Evolutionary conservation across 2,888 invertebrate species (phyloP), one percentile per base, ranked within the genome.

Genomic region (Lithophane semibrunnea): DNA sequence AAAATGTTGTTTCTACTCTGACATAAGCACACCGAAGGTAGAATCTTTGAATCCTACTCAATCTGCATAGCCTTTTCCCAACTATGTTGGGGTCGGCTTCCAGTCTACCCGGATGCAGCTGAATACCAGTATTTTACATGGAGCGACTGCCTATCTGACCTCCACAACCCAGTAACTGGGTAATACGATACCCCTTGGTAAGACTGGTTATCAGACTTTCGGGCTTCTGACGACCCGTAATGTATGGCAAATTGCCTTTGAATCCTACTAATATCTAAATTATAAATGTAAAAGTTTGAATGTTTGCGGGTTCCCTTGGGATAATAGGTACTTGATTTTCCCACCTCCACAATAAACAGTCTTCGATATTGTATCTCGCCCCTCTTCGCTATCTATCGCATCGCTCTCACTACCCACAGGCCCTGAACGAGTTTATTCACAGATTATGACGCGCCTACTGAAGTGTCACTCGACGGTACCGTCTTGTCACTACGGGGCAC

Each of bases 401-500:
- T 67, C 10, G 73, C 86, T 67, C 3, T 3, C 49, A 1, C 12
- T 82, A 42, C 61, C 0, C 5, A 3, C 63, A 18, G 5, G 1
- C 7, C 79, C 63, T 52, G 16, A 60, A 13, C 3, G 13, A 42
- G 72, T 81, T 73, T 60, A 64, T 47, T 70, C 74, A 18, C 79
- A 82, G 73, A 82, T 86, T 86, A 86, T 73, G 75, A 64, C 52
- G 66, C 64, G 60, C 52, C 49, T n/a, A 58, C 37, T 61, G 63
- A 66, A 86, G 86, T 75, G 86, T 73, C 74, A 79, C 75, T 75
- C 49, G 66, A 29, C 74, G 42, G 74, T 49, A 44, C 69, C 52
- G 69, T n/a, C 69, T 86, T 86, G 83, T 73, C 83, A 85, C 83
- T 73, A 56, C 67, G 64, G 47, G n/a, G 3, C 49, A 83, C 61